Evolutionary conservation across 1,140 invertebrate genomes (phyloP).

Genomic region (Rhopalosiphum padi): DNA sequence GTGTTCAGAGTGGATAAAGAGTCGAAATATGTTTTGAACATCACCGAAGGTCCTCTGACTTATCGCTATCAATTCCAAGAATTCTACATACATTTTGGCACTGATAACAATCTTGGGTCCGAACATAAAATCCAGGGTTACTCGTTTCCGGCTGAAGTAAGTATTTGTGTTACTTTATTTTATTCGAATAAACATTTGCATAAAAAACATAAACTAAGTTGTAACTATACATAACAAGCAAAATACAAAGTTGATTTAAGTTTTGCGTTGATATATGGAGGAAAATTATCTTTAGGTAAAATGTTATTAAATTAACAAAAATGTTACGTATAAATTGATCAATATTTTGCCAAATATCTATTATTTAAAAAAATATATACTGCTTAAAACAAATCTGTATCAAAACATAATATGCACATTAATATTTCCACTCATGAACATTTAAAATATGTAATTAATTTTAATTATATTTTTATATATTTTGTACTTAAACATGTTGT

Average conservation of each 20-base stretch:
- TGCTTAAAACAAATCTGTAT: neutral
- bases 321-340: too few species aligned
- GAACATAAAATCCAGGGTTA: slow-evolving; percentile 93
- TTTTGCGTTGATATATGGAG: neutral
- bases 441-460: neutral
- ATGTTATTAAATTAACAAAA: neutral
- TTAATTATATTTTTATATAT: neutral
- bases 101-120: slow-evolving; percentile 84
- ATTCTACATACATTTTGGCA: slow-evolving; percentile 94
- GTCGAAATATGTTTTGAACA: slow-evolving; percentile 84
- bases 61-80: slow-evolving; percentile 91
- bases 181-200: neutral
- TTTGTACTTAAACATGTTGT: neutral
- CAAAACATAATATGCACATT: neutral
- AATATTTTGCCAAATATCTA: neutral
- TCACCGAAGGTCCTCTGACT: slow-evolving; percentile 92
- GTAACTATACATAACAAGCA: neutral
- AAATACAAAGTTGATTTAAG: neutral
- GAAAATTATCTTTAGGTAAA: neutral
- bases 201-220: neutral
- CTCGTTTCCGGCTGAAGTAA: slow-evolving; percentile 93
- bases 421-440: neutral
- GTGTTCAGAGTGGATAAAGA: slow-evolving; percentile 89
- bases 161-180: slow-evolving; percentile 60
- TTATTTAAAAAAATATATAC: neutral